Conservation (phyloP, 2,113 vertebrate species). For the Balaenoptera acutorostrata region DNA sequence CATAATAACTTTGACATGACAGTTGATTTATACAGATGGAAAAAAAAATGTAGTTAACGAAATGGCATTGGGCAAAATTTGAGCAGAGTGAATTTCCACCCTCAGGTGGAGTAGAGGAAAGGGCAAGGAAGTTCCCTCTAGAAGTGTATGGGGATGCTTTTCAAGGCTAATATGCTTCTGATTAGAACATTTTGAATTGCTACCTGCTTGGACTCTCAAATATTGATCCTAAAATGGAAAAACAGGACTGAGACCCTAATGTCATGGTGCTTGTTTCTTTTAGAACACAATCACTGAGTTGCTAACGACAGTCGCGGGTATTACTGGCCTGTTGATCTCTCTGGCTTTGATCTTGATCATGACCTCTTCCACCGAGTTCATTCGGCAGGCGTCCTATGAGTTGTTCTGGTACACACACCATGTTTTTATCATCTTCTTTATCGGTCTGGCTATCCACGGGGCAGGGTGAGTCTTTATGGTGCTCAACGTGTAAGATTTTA, state of each 20-base stretch:
- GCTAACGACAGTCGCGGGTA: constrained; percentile 79
- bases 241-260: neutral
- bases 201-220: neutral
- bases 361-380: constrained; percentile 82
- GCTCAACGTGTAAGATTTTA: neutral
- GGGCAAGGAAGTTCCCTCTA: neutral
- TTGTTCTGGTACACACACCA: constrained; percentile 87
- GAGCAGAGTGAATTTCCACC: neutral
- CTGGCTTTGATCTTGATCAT: constrained; percentile 82
- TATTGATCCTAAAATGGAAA: neutral
- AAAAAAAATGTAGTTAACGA: neutral
- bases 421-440: constrained; percentile 82
- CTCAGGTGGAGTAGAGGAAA: neutral
- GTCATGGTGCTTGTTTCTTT: neutral
- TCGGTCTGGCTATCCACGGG: constrained; percentile 82
- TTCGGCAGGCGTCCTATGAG: constrained; percentile 83
- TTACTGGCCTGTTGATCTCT: constrained; percentile 83
- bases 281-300: constrained; percentile 77
- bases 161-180: neutral
- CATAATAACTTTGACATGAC: neutral
- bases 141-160: too few relatives aligned
- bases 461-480: constrained; percentile 79
- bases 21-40: neutral
- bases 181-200: neutral
- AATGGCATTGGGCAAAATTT: neutral